Evolutionary conservation across 2,888 invertebrate genomes (phyloP).

Genomic region (Drosophila nigritarsus): DNA sequence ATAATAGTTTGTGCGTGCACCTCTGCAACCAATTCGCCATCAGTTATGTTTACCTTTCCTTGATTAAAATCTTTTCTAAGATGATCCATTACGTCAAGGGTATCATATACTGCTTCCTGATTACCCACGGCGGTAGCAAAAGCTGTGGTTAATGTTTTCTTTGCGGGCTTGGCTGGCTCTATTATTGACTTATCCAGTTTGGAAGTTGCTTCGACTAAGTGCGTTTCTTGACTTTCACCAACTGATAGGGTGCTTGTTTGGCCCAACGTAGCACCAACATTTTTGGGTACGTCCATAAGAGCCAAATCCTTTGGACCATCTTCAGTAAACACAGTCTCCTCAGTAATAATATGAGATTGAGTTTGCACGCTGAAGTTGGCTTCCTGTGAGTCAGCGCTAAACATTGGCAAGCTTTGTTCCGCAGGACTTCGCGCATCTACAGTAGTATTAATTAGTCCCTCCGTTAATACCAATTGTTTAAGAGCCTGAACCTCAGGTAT

Average conservation of each 20-base stretch:
- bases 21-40: slow-evolving; percentile 87
- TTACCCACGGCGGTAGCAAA: slow-evolving; percentile 88
- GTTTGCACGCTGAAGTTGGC: slow-evolving; percentile 88
- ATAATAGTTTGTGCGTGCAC: slow-evolving; percentile 87
- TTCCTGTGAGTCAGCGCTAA: slow-evolving; percentile 85
- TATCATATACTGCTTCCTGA: slow-evolving; percentile 87
- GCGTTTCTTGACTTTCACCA: slow-evolving; percentile 57
- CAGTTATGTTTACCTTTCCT: slow-evolving; percentile 86
- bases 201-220: slow-evolving; percentile 43
- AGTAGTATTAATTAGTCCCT: slow-evolving; percentile 87
- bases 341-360: slow-evolving; percentile 86
- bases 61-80: slow-evolving; percentile 80
- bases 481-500: slow-evolving; percentile 72
- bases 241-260: slow-evolving; percentile 47
- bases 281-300: slow-evolving; percentile 29
- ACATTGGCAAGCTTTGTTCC: slow-evolving; percentile 85
- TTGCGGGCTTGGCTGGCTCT: slow-evolving; percentile 86
- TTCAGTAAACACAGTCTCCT: slow-evolving; percentile 85
- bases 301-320: slow-evolving; percentile 32
- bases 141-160: slow-evolving; percentile 86
- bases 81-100: slow-evolving; percentile 75
- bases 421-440: slow-evolving; percentile 89
- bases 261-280: slow-evolving; percentile 29
- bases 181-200: slow-evolving; percentile 75
- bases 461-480: slow-evolving; percentile 85